Conservation (phyloP, 1,140 invertebrate species). For the Theocolax elegans region DNA sequence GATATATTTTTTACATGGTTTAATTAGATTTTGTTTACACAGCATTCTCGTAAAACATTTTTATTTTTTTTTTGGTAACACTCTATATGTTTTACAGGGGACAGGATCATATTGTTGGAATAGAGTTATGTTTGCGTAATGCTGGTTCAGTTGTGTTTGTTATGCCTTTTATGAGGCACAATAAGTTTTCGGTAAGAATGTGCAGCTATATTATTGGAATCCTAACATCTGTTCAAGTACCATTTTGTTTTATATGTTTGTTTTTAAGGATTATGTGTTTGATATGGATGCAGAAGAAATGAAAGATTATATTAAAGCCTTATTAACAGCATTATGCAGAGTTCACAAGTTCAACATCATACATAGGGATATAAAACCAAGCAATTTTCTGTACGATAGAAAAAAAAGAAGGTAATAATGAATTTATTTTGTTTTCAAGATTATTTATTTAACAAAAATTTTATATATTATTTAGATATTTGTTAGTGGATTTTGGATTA, state of each 20-base stretch:
- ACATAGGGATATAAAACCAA: slow-evolving; percentile 93
- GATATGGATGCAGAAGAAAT: slow-evolving; percentile 80
- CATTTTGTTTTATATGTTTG: slow-evolving; percentile 9
- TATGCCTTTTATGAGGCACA: slow-evolving; percentile 90
- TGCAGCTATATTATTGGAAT: background rate
- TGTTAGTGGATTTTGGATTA: slow-evolving; percentile 90
- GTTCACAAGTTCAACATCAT: slow-evolving; percentile 90
- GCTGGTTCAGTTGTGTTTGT: slow-evolving; percentile 87
- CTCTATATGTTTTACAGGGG: slow-evolving; percentile 73
- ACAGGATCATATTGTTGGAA: slow-evolving; percentile 82
- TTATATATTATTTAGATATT: slow-evolving; percentile 66
- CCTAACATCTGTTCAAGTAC: background rate
- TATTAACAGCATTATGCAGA: slow-evolving; percentile 80
- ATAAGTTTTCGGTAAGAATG: slow-evolving; percentile 78
- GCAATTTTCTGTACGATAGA: slow-evolving; percentile 90
- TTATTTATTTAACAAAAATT: slow-evolving; percentile 44
- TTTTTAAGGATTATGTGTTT: slow-evolving; percentile 79
- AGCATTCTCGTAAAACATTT: no score
- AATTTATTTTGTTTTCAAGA: background rate
- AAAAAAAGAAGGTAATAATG: slow-evolving; percentile 74
- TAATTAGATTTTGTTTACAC: no score
- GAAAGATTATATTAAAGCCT: slow-evolving; percentile 83
- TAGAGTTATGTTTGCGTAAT: slow-evolving; percentile 82
- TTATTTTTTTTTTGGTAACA: background rate
- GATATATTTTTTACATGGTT: background rate